phyloP scores from a whole-genome alignment of 2,888 invertebrate genomes.

The Linnaemya tessellans region DNA sequence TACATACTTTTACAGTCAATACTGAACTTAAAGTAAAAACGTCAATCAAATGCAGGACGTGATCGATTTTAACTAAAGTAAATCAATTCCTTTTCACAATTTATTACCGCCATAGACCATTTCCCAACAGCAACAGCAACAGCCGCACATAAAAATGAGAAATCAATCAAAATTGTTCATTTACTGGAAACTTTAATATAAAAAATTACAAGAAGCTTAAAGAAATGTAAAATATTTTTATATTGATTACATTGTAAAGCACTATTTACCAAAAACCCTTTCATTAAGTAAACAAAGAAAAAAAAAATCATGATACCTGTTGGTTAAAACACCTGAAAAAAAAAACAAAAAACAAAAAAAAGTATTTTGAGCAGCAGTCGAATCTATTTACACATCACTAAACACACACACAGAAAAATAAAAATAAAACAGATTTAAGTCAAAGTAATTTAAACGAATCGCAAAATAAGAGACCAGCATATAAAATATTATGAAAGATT shows the following conservation, averaged over 20 bases:
- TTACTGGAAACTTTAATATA: conserved; percentile 27
- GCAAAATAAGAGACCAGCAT: conserved; percentile 8
- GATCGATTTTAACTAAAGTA: not conserved
- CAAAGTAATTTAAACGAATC: conserved; percentile 50
- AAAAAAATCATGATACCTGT: conserved; percentile 3
- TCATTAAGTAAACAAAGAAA: conserved; percentile 44
- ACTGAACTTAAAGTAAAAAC: conserved; percentile 1
- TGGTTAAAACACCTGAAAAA: not conserved
- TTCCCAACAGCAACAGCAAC: not conserved
- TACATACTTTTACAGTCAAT: not conserved
- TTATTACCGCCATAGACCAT: not conserved
- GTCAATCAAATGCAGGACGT: not conserved
- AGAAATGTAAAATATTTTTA: conserved; percentile 48
- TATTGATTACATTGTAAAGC: conserved; percentile 67
- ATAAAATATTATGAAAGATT: conserved; percentile 5
- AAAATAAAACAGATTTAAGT: conserved; percentile 46
- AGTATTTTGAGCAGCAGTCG: conserved; percentile 9
- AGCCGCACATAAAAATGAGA: conserved; percentile 16
- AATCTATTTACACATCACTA: conserved; percentile 45
- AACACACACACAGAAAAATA: conserved; percentile 27
- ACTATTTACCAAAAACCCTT: conserved; percentile 57
- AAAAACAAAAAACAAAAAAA: no score
- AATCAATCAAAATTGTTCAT: conserved; percentile 58
- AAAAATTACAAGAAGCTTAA: conserved; percentile 33
- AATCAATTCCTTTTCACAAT: not conserved